Evolutionary conservation across 2,888 invertebrate species (phyloP).

Genomic region (Trachelus tabidus): DNA sequence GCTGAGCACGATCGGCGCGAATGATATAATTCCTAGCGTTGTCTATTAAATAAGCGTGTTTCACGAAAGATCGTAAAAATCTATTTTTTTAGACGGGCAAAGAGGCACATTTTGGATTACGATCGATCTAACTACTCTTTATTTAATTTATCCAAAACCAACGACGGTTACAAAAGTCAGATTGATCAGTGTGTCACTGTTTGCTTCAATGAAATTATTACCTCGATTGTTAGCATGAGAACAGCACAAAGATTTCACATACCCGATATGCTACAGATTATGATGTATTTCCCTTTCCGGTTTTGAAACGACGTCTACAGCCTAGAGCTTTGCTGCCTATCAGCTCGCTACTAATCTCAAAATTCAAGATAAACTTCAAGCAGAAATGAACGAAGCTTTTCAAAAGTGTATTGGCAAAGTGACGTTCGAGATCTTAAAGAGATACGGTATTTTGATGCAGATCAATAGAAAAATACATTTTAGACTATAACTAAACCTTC

Average conservation of each 20-base stretch:
- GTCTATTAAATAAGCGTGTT: conserved; percentile 50
- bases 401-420: too few relatives aligned
- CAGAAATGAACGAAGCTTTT: too few relatives aligned
- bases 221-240: conserved; percentile 34
- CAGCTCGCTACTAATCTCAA: too few relatives aligned
- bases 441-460: too few relatives aligned
- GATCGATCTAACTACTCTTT: conserved; percentile 29
- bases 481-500: too few relatives aligned
- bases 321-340: too few relatives aligned
- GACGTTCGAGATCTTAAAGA: too few relatives aligned
- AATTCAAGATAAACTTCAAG: too few relatives aligned
- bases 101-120: conserved; percentile 12
- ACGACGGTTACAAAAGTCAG: conserved; percentile 33
- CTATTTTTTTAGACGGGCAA: conserved; percentile 44
- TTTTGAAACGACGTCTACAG: too few relatives aligned
- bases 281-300: too few relatives aligned
- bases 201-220: conserved; percentile 38
- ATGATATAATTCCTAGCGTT: conserved; percentile 48
- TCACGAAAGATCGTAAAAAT: conserved; percentile 48
- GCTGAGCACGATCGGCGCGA: conserved; percentile 24
- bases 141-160: conserved; percentile 27
- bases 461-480: too few relatives aligned
- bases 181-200: conserved; percentile 18
- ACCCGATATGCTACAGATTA: too few relatives aligned
- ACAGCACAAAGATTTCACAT: conserved; percentile 33